phyloP scores from a whole-genome alignment of 2,797 vertebrate genomes.

The Pithecia hirsuta region DNA sequence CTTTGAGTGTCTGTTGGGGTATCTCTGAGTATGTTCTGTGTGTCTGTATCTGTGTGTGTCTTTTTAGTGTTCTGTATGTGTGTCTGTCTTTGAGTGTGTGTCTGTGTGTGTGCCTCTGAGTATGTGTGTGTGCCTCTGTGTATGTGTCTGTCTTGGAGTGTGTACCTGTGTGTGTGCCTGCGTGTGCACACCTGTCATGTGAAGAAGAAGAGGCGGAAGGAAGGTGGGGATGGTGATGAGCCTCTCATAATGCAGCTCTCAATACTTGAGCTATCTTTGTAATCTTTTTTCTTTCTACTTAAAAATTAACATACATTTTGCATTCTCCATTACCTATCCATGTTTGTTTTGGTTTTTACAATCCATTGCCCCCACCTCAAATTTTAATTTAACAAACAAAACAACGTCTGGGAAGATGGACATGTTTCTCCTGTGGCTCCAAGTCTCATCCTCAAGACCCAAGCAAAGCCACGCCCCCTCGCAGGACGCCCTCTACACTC shows the following conservation, averaged over 20 bases:
- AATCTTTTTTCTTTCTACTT: background rate
- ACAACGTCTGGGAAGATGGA: background rate
- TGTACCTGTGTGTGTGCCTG: background rate
- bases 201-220: background rate
- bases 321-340: background rate
- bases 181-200: background rate
- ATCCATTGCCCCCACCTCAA: background rate
- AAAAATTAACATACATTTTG: background rate
- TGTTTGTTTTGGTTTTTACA: background rate
- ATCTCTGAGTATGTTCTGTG: too few relatives aligned
- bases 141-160: background rate
- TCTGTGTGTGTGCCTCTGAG: background rate
- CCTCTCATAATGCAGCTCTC: background rate
- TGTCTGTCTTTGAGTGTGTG: background rate
- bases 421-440: background rate
- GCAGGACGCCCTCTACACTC: background rate
- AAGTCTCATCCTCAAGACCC: background rate
- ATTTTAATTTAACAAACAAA: background rate
- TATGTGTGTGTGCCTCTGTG: too few relatives aligned
- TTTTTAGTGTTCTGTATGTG: background rate
- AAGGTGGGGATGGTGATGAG: background rate
- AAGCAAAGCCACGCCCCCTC: background rate
- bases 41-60: too few relatives aligned
- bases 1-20: too few relatives aligned
- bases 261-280: background rate